phyloP scores from a whole-genome alignment of 2,888 invertebrate genomes.

The Eremobia ochroleuca region DNA sequence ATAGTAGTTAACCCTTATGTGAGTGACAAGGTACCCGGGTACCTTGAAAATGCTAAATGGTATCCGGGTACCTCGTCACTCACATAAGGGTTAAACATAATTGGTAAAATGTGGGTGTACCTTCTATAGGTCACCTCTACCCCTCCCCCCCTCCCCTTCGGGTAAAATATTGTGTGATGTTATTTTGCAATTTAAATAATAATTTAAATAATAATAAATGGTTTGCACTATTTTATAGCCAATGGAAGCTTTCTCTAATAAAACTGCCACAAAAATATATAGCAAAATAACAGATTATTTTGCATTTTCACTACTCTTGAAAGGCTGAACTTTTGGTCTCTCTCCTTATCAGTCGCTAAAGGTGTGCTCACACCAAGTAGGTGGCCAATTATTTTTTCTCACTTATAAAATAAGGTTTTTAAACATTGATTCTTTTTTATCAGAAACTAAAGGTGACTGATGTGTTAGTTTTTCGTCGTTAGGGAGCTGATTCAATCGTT shows the following conservation, averaged over 20 bases:
- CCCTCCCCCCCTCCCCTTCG: fast-evolving
- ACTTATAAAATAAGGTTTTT: not conserved
- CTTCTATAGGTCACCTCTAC: not conserved
- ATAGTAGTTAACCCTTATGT: too few species aligned
- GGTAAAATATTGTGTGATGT: not conserved
- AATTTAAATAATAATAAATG: not conserved
- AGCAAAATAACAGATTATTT: constrained; percentile 5
- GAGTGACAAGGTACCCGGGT: too few species aligned
- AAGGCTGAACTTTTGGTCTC: constrained; percentile 6
- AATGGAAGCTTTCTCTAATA: not conserved
- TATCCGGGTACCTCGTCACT: too few species aligned
- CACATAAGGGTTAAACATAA: not conserved
- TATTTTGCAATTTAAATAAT: not conserved
- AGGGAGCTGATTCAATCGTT: not conserved
- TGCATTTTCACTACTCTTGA: constrained; percentile 15
- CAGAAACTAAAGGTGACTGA: not conserved
- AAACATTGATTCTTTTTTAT: not conserved
- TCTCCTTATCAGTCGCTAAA: constrained; percentile 12
- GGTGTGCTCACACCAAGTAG: constrained; percentile 1
- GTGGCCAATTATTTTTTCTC: too few species aligned
- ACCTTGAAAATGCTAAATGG: too few species aligned
- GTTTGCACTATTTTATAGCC: not conserved
- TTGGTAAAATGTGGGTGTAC: not conserved
- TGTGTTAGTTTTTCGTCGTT: not conserved
- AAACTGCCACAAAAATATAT: not conserved